Conservation (phyloP, 2,888 invertebrate species). For the Actias luna region DNA sequence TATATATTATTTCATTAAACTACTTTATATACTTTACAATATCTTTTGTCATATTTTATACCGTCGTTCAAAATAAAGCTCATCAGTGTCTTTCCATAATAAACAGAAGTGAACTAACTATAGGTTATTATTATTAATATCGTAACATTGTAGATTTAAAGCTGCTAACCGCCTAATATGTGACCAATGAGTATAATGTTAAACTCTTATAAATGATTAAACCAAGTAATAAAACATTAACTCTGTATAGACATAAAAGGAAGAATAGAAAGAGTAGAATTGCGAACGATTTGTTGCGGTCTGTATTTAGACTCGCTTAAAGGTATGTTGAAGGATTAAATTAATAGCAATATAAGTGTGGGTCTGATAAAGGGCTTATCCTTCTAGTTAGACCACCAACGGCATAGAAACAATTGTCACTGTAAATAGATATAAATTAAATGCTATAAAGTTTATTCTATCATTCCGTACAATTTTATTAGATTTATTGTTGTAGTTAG, state of each 20-base stretch:
- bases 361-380: constrained; percentile 51
- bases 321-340: constrained; percentile 49
- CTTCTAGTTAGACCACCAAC: constrained; percentile 52
- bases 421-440: constrained; percentile 25
- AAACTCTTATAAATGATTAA: constrained; percentile 24
- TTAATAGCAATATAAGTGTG: constrained; percentile 62
- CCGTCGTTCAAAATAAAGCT: neutral
- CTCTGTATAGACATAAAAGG: constrained; percentile 8
- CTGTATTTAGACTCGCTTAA: constrained; percentile 45
- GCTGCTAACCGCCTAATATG: neutral
- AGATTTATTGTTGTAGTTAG: neutral
- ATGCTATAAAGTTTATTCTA: neutral
- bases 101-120: neutral
- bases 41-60: neutral
- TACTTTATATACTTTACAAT: neutral
- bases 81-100: neutral
- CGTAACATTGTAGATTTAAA: neutral
- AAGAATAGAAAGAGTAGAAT: constrained; percentile 7
- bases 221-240: neutral
- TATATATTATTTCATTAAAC: too few relatives aligned
- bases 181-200: neutral
- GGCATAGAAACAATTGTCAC: constrained; percentile 26
- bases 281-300: constrained; percentile 32
- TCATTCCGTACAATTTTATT: neutral
- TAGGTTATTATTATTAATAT: neutral